phyloP scores from a whole-genome alignment of 2,797 vertebrate species.

The Loris lydekkerianus region DNA sequence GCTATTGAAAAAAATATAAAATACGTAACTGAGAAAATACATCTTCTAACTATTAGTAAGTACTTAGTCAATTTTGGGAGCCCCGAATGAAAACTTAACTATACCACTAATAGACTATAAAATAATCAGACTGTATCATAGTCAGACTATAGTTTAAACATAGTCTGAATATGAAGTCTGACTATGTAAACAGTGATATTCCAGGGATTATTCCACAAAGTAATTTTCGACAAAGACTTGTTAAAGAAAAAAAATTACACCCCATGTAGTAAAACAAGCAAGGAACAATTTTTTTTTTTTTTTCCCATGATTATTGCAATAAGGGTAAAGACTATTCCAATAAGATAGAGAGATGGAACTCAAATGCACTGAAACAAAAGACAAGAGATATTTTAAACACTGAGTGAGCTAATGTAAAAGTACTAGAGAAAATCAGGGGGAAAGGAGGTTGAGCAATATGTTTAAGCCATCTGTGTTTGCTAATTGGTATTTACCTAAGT shows the following conservation, averaged over 20 bases:
- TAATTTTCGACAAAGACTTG: conserved; percentile 1
- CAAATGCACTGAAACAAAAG: not conserved
- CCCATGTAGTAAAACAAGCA: not conserved
- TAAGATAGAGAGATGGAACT: not conserved
- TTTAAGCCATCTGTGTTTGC: not conserved
- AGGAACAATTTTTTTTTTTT: not conserved
- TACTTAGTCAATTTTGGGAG: not conserved
- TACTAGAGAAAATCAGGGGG: no score
- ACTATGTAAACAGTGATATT: not conserved
- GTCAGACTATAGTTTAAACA: not conserved
- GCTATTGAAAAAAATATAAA: not conserved
- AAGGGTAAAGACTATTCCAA: not conserved
- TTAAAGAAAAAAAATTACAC: not conserved
- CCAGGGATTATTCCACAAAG: not conserved
- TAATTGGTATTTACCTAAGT: not conserved
- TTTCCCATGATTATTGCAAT: not conserved
- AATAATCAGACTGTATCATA: no score
- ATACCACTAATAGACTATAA: no score
- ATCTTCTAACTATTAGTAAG: not conserved
- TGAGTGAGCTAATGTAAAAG: not conserved
- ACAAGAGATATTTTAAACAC: not conserved
- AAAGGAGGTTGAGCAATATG: not conserved
- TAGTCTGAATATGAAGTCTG: not conserved
- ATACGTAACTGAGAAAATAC: not conserved
- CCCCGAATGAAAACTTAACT: not conserved